Base-by-base conservation (phyloP, 2,888 invertebrate genomes). In the Callyntrura guangdongensis region DNA sequence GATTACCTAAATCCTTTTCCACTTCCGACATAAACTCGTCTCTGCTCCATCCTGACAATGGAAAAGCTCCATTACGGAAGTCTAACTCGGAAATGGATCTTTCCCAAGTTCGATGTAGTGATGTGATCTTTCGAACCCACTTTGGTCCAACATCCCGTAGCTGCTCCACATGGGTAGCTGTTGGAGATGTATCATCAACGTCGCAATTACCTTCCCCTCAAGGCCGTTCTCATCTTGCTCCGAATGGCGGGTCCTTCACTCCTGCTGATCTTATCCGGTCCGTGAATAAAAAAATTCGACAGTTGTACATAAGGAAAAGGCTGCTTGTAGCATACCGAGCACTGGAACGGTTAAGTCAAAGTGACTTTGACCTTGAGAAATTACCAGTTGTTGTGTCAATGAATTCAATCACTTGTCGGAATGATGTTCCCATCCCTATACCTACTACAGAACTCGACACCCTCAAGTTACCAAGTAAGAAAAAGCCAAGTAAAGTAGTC, bases 121-220 rank as follows among this genome's bases (percentile, higher is more conserved):
- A 92, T 82, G 92, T 93, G 5, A 93, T 93, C 22, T 94, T 94
- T 93, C 96, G 96, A 91, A 95, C 96, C 1, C 95, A 96, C 79
- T 95, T 97, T 91, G 96, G 97, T 87, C 96, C 96, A 89, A 95
- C 96, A 22, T 96, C 96, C 11, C 96, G 98, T 3, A 97, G 97
- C 0, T 97, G 98, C 95, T 97, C 97, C 92, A 98, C 98, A 0
- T 98, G 98, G 98, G 98, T 98, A 0, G 98, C 97, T 93, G 97
- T 98, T 1, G 98, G 98, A 0, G 97, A 97, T 94, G 95, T 96
- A 36, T 96, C 96, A 0, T 96, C 96, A 83, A 97, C 97, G 0
- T 97, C 97, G 0, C 97, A 98, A 94, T 95, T 98, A 93, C 98
- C 98, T 0, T 98, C 98, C 0, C 98, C 98, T 0, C 98, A 98